Conservation (phyloP, 1,140 invertebrate species). For the Matsumurasca onukii region DNA sequence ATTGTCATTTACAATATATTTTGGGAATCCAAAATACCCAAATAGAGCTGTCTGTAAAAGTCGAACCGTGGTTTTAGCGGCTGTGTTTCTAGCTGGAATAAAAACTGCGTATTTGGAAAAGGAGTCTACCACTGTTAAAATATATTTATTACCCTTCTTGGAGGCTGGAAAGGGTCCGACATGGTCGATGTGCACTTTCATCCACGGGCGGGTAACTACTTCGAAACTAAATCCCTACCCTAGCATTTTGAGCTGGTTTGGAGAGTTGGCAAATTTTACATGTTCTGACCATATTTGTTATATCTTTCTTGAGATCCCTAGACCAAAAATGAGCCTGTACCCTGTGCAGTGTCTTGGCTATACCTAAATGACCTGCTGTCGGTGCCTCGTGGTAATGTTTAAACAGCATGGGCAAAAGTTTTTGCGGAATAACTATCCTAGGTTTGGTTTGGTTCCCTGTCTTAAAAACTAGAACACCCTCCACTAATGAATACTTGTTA, state of each 20-base stretch:
- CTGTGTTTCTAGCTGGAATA: background rate
- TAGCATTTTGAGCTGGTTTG: background rate
- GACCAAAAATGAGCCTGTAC: background rate
- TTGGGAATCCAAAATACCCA: too few species aligned
- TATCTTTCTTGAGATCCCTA: background rate
- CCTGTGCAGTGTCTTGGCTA: background rate
- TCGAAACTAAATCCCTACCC: background rate
- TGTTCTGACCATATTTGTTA: background rate
- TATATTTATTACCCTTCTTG: background rate
- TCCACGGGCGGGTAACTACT: background rate
- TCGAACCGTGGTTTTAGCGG: too few species aligned
- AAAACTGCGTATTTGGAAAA: slow-evolving; percentile 17
- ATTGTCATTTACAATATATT: too few species aligned
- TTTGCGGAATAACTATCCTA: slow-evolving; percentile 9
- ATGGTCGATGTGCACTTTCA: slow-evolving; percentile 3
- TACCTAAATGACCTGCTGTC: background rate
- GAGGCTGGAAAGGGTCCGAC: background rate
- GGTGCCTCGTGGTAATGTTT: slow-evolving; percentile 5
- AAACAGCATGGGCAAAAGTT: background rate
- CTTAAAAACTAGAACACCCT: background rate
- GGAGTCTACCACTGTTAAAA: slow-evolving; percentile 5
- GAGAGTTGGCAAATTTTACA: background rate
- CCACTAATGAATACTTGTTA: background rate
- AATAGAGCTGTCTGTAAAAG: too few species aligned
- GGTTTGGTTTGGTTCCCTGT: background rate